Conservation (phyloP, 2,888 invertebrate genomes). For the Xanthorhoe spadicearia region DNA sequence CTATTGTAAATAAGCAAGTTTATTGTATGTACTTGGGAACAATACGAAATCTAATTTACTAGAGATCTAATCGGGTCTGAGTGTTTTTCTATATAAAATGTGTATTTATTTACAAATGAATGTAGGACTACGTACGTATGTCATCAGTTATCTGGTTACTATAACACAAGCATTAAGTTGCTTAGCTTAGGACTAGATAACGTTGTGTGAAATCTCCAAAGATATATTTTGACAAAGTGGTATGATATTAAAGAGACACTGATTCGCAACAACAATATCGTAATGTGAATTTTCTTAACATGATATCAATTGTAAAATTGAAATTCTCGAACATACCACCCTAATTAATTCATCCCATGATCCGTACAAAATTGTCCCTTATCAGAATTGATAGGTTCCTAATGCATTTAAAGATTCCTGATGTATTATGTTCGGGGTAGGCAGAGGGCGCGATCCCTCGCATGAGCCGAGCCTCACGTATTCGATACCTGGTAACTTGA, state of each 20-base stretch:
- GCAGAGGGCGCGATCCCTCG: conserved; percentile 53
- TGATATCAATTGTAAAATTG: neutral
- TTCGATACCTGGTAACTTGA: conserved; percentile 50
- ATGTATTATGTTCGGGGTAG: conserved; percentile 53
- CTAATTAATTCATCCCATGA: conserved; percentile 41
- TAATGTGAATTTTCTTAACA: neutral
- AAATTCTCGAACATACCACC: conserved; percentile 11
- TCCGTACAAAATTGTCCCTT: conserved; percentile 45
- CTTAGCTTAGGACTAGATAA: too few relatives aligned
- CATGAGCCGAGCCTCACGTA: conserved; percentile 58
- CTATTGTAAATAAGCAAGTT: conserved; percentile 23
- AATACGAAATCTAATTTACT: neutral
- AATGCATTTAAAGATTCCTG: conserved; percentile 48
- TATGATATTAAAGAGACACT: too few relatives aligned
- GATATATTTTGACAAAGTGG: too few relatives aligned
- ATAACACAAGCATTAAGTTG: too few relatives aligned
- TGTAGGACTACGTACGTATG: too few relatives aligned
- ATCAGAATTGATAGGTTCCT: conserved; percentile 37
- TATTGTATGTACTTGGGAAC: conserved; percentile 5
- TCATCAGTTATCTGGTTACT: too few relatives aligned
- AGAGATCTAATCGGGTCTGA: neutral
- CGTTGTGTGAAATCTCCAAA: too few relatives aligned
- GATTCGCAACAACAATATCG: neutral
- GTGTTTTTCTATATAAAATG: too few relatives aligned
- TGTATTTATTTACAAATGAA: too few relatives aligned